phyloP scores from a whole-genome alignment of 2,888 invertebrate genomes.

The Atherix ibis region DNA sequence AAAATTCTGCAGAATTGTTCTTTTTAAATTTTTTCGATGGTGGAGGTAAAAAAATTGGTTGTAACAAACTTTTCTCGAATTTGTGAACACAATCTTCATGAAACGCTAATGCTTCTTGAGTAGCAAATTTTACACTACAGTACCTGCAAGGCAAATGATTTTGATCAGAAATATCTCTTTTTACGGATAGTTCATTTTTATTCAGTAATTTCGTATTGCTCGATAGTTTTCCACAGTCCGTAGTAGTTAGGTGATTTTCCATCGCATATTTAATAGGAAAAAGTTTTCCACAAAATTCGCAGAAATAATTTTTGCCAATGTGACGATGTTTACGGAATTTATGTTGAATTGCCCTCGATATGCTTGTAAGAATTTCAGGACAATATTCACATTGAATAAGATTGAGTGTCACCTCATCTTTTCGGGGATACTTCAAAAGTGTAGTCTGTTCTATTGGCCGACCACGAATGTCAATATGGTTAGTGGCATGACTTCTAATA shows the following conservation, averaged over 20 bases:
- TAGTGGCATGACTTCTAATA: conserved; percentile 45
- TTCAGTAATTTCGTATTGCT: conserved; percentile 5
- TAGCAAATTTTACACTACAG: conserved; percentile 9
- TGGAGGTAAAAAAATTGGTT: conserved; percentile 35
- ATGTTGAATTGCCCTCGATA: conserved; percentile 49
- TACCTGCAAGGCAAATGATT: conserved; percentile 2
- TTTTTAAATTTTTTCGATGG: conserved; percentile 38
- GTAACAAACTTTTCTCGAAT: conserved; percentile 20
- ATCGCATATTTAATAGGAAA: conserved; percentile 43
- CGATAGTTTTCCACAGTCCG: too few species aligned
- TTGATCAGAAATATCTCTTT: not conserved
- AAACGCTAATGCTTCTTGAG: conserved; percentile 7
- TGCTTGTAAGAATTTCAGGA: conserved; percentile 38
- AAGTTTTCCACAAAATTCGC: conserved; percentile 50
- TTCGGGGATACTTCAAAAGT: conserved; percentile 20
- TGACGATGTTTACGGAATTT: conserved; percentile 49
- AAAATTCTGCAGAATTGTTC: conserved; percentile 35
- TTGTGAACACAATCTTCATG: conserved; percentile 11
- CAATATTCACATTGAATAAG: conserved; percentile 44
- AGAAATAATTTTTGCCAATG: conserved; percentile 45
- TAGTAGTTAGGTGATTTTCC: conserved; percentile 9
- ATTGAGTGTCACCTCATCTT: conserved; percentile 20
- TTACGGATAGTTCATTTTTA: conserved; percentile 11
- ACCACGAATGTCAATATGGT: conserved; percentile 38
- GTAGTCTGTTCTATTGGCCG: conserved; percentile 19